Evolutionary conservation across 2,113 vertebrate genomes (phyloP).

Genomic region (Campylomormyrus tamandua): DNA sequence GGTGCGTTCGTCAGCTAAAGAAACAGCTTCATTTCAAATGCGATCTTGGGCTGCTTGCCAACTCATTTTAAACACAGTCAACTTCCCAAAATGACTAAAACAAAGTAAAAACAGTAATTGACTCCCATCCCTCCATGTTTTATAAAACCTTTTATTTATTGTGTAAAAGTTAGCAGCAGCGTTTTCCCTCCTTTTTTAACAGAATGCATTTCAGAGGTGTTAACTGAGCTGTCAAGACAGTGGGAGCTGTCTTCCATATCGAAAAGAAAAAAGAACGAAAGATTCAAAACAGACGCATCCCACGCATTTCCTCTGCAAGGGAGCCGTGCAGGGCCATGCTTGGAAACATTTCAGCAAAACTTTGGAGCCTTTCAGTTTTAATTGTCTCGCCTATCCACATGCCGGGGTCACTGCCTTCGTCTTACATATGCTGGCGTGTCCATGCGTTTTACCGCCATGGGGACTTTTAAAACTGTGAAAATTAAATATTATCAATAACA

Average conservation of each 20-base stretch:
- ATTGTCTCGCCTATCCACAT: slow-evolving; percentile 11
- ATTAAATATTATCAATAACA: background rate
- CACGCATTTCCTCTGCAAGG: slow-evolving; percentile 15
- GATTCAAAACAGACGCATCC: slow-evolving; percentile 11
- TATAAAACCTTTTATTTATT: slow-evolving; percentile 9
- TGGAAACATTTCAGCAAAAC: slow-evolving; percentile 23
- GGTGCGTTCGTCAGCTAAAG: slow-evolving; percentile 34
- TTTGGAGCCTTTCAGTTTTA: slow-evolving; percentile 12
- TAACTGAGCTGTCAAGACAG: slow-evolving; percentile 58
- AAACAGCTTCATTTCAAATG: background rate
- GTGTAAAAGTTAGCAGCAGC: slow-evolving; percentile 44
- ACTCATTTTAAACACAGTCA: background rate
- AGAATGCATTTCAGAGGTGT: slow-evolving; percentile 60
- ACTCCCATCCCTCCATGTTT: slow-evolving; percentile 25
- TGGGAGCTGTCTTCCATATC: slow-evolving; percentile 56
- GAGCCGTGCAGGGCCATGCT: background rate
- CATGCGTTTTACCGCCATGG: background rate
- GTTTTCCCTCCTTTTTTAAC: slow-evolving; percentile 37
- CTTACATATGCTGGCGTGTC: background rate
- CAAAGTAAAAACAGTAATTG: slow-evolving; percentile 17
- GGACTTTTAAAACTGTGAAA: background rate
- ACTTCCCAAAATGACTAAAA: slow-evolving; percentile 10
- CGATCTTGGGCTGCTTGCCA: background rate
- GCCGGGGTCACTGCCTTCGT: background rate
- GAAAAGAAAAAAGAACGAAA: slow-evolving; percentile 26